Conservation (phyloP, 1,140 invertebrate species). For the Venustaconcha ellipsiformis region DNA sequence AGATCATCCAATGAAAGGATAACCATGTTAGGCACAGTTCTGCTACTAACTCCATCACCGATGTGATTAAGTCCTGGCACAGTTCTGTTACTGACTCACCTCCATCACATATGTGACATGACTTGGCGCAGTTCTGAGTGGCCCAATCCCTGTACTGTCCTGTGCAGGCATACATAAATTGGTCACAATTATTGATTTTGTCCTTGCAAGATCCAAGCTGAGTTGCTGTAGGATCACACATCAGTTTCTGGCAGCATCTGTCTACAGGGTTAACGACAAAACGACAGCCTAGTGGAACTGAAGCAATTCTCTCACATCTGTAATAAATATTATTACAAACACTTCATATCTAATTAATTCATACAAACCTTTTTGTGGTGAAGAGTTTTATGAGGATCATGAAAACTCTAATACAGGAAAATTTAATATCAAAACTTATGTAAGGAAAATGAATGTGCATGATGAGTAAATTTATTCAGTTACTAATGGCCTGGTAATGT, state of each 20-base stretch:
- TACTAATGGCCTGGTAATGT: too few species aligned
- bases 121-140: slow-evolving; percentile 21
- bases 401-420: too few species aligned
- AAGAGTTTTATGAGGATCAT: too few species aligned
- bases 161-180: slow-evolving; percentile 21
- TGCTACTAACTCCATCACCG: slow-evolving; percentile 19
- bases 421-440: too few species aligned
- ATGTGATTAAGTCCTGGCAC: slow-evolving; percentile 16
- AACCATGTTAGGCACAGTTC: slow-evolving; percentile 28
- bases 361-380: too few species aligned
- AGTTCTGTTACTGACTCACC: slow-evolving; percentile 26
- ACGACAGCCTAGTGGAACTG: slow-evolving; percentile 23
- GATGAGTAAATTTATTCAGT: too few species aligned
- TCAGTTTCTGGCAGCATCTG: slow-evolving; percentile 23
- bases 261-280: slow-evolving; percentile 23
- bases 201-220: slow-evolving; percentile 24
- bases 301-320: slow-evolving; percentile 27
- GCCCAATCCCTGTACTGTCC: slow-evolving; percentile 26
- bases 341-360: too few species aligned
- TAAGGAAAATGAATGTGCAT: too few species aligned
- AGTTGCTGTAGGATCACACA: slow-evolving; percentile 18
- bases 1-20: slow-evolving; percentile 1
- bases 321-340: neutral
- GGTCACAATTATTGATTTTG: slow-evolving; percentile 22
- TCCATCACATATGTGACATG: slow-evolving; percentile 18